Percentiles rank a stretch among this genome's conserved stretches.
phyloP scores from a whole-genome alignment of 2,113 vertebrate genomes.

The Poecilia latipinna region DNA sequence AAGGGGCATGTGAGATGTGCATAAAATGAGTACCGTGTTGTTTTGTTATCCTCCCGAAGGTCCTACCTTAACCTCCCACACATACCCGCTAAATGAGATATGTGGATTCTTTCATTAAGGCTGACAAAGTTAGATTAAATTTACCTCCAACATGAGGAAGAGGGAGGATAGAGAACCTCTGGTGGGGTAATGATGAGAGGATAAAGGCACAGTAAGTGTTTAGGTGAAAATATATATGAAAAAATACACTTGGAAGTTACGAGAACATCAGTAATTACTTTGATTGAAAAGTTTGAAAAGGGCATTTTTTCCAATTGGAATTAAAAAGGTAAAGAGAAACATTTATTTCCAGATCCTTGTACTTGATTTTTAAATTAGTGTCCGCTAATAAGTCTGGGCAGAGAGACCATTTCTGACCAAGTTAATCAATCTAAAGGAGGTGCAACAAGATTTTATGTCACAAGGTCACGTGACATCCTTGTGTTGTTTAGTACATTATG shows the following conservation, averaged over 20 bases:
- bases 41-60: constrained; percentile 58
- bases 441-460: no score
- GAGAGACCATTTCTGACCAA: not conserved
- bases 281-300: not conserved
- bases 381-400: not conserved
- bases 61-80: constrained; percentile 68
- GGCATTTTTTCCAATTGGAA: not conserved
- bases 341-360: not conserved
- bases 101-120: constrained; percentile 78
- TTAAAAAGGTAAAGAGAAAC: not conserved
- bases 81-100: constrained; percentile 72
- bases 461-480: no score
- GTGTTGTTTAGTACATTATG: no score
- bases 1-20: constrained; percentile 27
- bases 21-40: constrained; percentile 50
- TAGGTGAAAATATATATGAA: constrained; percentile 20
- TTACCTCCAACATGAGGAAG: constrained; percentile 69
- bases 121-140: constrained; percentile 79
- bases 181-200: constrained; percentile 50
- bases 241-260: not conserved
- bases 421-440: no score
- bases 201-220: constrained; percentile 10
- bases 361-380: not conserved
- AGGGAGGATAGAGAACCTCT: constrained; percentile 52
- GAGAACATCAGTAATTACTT: not conserved